A percentile compares a stretch with the other conserved stretches of the same genome.
These are phyloP conservation scores for Aspidiotus rigidus DNA, from an alignment of 2,888 invertebrate species.

Conservation along the genomic window DNA sequence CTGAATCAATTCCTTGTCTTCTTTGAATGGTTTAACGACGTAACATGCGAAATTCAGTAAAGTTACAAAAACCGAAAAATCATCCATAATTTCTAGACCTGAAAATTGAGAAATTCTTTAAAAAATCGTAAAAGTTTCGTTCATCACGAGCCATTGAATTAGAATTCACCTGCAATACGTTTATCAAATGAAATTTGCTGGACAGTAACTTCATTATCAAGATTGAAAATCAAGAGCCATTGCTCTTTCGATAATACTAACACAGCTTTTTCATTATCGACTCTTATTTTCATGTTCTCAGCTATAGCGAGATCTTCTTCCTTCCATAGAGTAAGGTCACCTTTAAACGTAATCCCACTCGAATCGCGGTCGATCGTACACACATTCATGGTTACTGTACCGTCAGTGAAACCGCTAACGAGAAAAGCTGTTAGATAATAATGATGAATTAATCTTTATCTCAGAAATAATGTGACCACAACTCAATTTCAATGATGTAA, in stretches of 20 bases:
- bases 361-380: conserved; percentile 15
- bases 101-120: background rate
- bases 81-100: conserved; percentile 23
- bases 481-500: too few relatives aligned
- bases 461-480: too few relatives aligned
- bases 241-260: conserved; percentile 26
- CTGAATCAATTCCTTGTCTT: conserved; percentile 3
- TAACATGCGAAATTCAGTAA: conserved; percentile 10
- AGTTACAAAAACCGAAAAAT: conserved; percentile 11
- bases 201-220: background rate
- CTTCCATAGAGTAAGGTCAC: conserved; percentile 8
- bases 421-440: background rate
- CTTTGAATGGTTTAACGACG: background rate
- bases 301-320: conserved; percentile 10
- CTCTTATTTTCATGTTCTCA: conserved; percentile 13
- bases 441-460: background rate
- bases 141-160: background rate
- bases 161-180: conserved; percentile 19
- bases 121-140: background rate
- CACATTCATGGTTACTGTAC: conserved; percentile 16
- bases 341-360: background rate
- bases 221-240: conserved; percentile 7
- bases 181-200: conserved; percentile 18
- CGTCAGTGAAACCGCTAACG: conserved; percentile 3
- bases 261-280: background rate